These are phyloP conservation scores for Quadriops clusia DNA, from an alignment of 2,888 invertebrate genomes.

Conservation along the genomic window DNA sequence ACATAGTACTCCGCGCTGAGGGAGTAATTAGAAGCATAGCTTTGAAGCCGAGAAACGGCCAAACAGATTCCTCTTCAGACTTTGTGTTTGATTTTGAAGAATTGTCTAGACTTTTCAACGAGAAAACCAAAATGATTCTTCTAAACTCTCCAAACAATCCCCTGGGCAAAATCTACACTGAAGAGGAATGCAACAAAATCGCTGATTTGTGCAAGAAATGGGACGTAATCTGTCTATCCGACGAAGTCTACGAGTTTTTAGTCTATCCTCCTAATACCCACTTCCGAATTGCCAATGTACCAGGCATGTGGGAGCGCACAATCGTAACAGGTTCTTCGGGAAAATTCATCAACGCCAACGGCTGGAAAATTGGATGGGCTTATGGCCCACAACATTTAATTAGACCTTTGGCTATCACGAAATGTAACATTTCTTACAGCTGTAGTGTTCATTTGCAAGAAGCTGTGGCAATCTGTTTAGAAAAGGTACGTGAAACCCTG, in stretches of 20 bases:
- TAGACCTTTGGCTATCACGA: slow-evolving; percentile 69
- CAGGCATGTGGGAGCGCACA: slow-evolving; percentile 95
- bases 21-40: slow-evolving; percentile 81
- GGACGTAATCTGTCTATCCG: slow-evolving; percentile 82
- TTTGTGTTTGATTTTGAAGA: slow-evolving; percentile 81
- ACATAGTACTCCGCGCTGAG: slow-evolving; percentile 81
- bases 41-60: too few species aligned
- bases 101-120: slow-evolving; percentile 65
- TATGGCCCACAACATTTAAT: slow-evolving; percentile 78
- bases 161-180: slow-evolving; percentile 75
- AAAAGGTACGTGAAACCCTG: slow-evolving; percentile 62
- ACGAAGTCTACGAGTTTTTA: slow-evolving; percentile 98
- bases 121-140: slow-evolving; percentile 85
- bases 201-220: slow-evolving; percentile 83
- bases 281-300: slow-evolving; percentile 82
- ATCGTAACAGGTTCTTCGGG: slow-evolving; percentile 95
- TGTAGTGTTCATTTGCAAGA: slow-evolving; percentile 84
- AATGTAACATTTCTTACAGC: slow-evolving; percentile 89
- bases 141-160: slow-evolving; percentile 97
- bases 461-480: slow-evolving; percentile 81
- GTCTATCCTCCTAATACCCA: slow-evolving; percentile 72
- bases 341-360: slow-evolving; percentile 95
- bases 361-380: slow-evolving; percentile 96
- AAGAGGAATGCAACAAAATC: slow-evolving; percentile 58
- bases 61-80: too few species aligned